phyloP scores from a whole-genome alignment of 1,140 invertebrate species.

The Papilio aristodemus region DNA sequence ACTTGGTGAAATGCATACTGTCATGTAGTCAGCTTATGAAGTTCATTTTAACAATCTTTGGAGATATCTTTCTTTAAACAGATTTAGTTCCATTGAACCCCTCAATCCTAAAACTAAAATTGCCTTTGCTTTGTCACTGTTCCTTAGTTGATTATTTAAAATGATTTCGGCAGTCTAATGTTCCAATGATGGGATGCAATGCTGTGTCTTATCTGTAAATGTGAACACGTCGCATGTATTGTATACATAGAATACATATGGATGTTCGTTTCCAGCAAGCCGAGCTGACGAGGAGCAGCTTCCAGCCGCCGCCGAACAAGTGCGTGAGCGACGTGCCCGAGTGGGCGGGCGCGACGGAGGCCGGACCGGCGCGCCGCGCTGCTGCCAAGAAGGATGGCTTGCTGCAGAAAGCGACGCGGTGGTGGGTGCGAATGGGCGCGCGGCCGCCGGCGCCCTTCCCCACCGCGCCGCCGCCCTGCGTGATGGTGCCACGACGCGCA shows the following conservation, averaged over 20 bases:
- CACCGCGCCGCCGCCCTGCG: conserved; percentile 63
- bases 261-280: conserved; percentile 68
- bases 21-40: no score
- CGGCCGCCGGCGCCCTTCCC: conserved; percentile 54
- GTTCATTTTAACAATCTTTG: background rate
- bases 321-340: conserved; percentile 80
- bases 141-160: no score
- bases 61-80: no score
- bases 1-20: no score
- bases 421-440: conserved; percentile 73
- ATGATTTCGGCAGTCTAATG: no score
- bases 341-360: conserved; percentile 63
- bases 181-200: no score
- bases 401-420: conserved; percentile 75
- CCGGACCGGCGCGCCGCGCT: conserved; percentile 45
- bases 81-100: no score
- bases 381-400: conserved; percentile 72
- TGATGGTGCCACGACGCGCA: conserved; percentile 72
- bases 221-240: background rate
- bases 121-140: no score
- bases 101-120: no score
- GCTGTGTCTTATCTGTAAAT: background rate
- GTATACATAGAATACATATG: background rate
- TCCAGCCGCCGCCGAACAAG: conserved; percentile 80
- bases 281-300: conserved; percentile 79